Base-by-base conservation (phyloP, 2,113 vertebrate species). In the Eidolon helvum region DNA sequence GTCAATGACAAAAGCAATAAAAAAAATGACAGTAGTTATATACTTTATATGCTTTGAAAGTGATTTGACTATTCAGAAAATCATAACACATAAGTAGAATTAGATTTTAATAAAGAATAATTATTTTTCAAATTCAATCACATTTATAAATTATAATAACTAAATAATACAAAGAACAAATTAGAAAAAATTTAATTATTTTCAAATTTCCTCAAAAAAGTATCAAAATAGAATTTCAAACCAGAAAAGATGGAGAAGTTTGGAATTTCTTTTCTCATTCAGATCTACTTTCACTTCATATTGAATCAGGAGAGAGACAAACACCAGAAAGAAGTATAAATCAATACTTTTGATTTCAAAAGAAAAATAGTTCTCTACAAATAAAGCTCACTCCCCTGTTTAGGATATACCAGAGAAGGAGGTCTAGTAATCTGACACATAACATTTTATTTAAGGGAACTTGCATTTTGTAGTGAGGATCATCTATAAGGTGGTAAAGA, bases 261-360 rank as follows among this genome's bases (percentile, higher is more conserved):
- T 90, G 88, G 28, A 69, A 77, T 96, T 97, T 88, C 10, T 80
- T 72, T 97, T 95, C 35, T 95, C 90, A 66, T 33, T 93, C n/a
- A 45, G 24, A 79, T 88, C 0, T 75, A 87, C 35, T 87, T 94
- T 89, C 21, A 79, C n/a, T 98, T 97, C 59, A 95, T 22, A 75
- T 77, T 77, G n/a, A 59, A 97, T 80, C 3, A 94, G 10, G 4
- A 90, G 63, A 82, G 4, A 96, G 19, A 63, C 69, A 88, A 61
- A 97, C 66, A 86, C 19, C 2, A 48, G 66, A 59, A 80, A 97
- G 82, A 91, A 74, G 3, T 3, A 69, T 18, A 43, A 94, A 98
- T 93, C 65, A 86, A 53, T 98, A 97, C 7, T 94, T 98, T 97
- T 96, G 12, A 93, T 69, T 77, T 93, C 2, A 35, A 4, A 92